These are phyloP conservation scores for Sminthurinus aureus DNA, from an alignment of 2,888 invertebrate species.

Conservation along the genomic window DNA sequence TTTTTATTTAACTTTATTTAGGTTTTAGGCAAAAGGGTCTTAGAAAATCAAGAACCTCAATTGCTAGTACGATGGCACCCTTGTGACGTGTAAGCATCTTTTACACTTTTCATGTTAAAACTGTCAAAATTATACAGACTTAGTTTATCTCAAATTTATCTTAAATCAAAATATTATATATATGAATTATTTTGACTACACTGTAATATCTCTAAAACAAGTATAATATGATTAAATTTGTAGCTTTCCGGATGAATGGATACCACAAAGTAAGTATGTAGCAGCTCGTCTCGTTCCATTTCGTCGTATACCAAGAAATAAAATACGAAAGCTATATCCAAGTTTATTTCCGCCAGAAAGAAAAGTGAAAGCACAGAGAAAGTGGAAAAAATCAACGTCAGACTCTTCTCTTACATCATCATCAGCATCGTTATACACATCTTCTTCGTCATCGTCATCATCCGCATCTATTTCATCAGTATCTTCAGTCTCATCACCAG, in stretches of 20 bases:
- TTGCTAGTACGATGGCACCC: slow-evolving; percentile 85
- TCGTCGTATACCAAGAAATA: slow-evolving; percentile 55
- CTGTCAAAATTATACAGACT: not conserved
- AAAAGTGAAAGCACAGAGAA: slow-evolving; percentile 48
- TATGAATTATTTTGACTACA: not conserved
- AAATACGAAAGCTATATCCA: slow-evolving; percentile 56
- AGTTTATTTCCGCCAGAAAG: slow-evolving; percentile 55
- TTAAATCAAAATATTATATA: not conserved
- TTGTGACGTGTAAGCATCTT: slow-evolving; percentile 78
- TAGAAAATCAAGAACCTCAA: slow-evolving; percentile 72
- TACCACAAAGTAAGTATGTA: slow-evolving; percentile 54
- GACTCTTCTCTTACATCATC: not conserved
- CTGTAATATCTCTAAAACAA: not conserved
- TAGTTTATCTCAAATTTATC: not conserved
- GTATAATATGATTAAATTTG: not conserved
- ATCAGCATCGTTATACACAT: not conserved
- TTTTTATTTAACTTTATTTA: slow-evolving; percentile 59
- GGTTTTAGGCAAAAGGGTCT: slow-evolving; percentile 73
- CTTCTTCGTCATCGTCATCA: slow-evolving; percentile 14
- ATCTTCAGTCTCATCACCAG: slow-evolving; percentile 24
- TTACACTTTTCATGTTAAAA: not conserved
- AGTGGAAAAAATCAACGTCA: slow-evolving; percentile 33
- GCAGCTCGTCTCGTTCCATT: slow-evolving; percentile 55
- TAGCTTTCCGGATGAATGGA: slow-evolving; percentile 59
- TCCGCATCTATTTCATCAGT: slow-evolving; percentile 10